Evolutionary conservation across 1,140 invertebrate species (phyloP).

Genomic region (Trigoniulus corallinus): DNA sequence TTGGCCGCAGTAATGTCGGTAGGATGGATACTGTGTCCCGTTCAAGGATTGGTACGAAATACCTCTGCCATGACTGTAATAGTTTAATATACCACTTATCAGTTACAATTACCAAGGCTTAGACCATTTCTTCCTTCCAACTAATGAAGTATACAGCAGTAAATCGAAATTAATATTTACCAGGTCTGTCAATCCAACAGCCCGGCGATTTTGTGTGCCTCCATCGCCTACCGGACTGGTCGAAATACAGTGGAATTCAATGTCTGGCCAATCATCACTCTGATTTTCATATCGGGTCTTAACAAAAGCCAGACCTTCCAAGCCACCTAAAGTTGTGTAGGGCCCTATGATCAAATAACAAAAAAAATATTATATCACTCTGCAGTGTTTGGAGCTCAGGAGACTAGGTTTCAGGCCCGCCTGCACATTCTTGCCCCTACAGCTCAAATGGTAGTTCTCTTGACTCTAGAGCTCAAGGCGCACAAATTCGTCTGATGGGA

Average conservation of each 20-base stretch:
- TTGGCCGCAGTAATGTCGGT: conserved; percentile 53
- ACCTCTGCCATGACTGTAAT: conserved; percentile 15
- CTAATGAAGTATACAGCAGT: neutral
- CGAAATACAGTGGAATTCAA: conserved; percentile 72
- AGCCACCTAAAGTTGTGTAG: conserved; percentile 57
- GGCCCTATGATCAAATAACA: conserved; percentile 42
- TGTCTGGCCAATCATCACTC: conserved; percentile 72
- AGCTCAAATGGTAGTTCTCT: no score
- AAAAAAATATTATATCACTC: no score
- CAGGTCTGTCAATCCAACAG: conserved; percentile 57
- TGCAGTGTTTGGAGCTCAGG: no score
- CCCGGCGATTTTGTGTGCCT: conserved; percentile 39
- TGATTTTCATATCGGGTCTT: conserved; percentile 69
- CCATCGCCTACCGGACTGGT: conserved; percentile 58
- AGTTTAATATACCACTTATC: neutral
- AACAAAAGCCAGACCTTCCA: conserved; percentile 70
- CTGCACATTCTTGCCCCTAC: no score
- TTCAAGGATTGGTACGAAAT: conserved; percentile 14
- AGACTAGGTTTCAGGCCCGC: no score
- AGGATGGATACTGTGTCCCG: conserved; percentile 41
- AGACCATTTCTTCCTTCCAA: neutral
- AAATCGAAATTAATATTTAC: conserved; percentile 37
- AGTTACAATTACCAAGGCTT: neutral
- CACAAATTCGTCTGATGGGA: no score
- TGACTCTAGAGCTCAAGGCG: no score